Evolutionary conservation across 2,113 vertebrate genomes (phyloP).

Genomic region (Saguinus imperator): DNA sequence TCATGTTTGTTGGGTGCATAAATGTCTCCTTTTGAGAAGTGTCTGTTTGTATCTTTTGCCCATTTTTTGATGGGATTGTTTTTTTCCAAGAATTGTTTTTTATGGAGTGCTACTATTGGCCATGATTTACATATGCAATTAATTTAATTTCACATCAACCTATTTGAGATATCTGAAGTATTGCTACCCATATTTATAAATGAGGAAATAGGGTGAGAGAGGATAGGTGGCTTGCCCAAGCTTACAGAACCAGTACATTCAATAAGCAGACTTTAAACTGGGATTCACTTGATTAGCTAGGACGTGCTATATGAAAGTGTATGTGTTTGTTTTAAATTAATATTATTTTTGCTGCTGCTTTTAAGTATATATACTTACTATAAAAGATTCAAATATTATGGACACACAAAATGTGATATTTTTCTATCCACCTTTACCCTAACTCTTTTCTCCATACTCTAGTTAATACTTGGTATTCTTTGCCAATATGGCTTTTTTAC

Average conservation of each 20-base stretch:
- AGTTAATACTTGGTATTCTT: neutral
- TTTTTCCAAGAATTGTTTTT: neutral
- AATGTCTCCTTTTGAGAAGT: no score
- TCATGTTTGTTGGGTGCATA: no score
- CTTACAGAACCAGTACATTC: neutral
- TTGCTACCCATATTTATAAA: neutral
- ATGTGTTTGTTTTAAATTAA: slow-evolving; percentile 16
- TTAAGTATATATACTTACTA: neutral
- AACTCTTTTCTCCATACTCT: neutral
- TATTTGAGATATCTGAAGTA: neutral
- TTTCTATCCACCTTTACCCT: neutral
- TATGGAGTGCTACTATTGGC: neutral
- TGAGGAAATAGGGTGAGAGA: neutral
- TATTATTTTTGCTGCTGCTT: neutral
- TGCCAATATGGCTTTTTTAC: neutral
- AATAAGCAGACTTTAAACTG: neutral
- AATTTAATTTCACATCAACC: neutral
- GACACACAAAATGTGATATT: neutral
- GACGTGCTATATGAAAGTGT: neutral
- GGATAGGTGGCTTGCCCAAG: neutral
- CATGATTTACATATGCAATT: neutral
- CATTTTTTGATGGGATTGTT: no score
- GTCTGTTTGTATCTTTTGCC: no score
- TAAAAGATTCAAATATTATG: neutral
- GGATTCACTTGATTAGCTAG: neutral